These are phyloP conservation scores for Lates japonicus DNA, from an alignment of 2,797 vertebrate genomes.

Conservation along the genomic window DNA sequence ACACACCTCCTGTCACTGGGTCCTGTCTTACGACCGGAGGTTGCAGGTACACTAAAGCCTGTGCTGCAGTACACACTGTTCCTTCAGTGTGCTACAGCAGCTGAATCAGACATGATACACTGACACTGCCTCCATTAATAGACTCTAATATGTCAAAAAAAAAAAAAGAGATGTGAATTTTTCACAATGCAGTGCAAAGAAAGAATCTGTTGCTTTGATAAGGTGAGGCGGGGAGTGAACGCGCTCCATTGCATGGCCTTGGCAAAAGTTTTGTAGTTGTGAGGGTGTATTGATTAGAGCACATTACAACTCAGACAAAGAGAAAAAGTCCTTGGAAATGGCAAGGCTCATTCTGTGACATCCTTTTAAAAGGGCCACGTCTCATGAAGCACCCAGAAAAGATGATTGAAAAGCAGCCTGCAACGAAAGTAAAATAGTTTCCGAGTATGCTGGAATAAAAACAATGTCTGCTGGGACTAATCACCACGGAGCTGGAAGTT, in stretches of 20 bases:
- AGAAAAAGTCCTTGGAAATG: slow-evolving; percentile 54
- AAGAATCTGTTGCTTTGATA: slow-evolving; percentile 43
- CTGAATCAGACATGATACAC: slow-evolving; percentile 33
- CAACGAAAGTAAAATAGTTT: slow-evolving; percentile 33
- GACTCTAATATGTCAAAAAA: slow-evolving; percentile 42
- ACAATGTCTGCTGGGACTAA: slow-evolving; percentile 46
- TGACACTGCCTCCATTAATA: slow-evolving; percentile 39
- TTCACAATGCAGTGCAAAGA: slow-evolving; percentile 42
- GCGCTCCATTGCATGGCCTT: slow-evolving; percentile 59
- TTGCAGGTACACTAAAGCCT: slow-evolving; percentile 45
- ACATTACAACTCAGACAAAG: slow-evolving; percentile 62
- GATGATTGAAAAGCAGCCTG: slow-evolving; percentile 9
- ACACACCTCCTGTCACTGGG: slow-evolving; percentile 63
- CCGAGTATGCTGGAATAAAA: slow-evolving; percentile 49
- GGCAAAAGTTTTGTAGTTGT: slow-evolving; percentile 44
- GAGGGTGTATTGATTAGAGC: slow-evolving; percentile 65
- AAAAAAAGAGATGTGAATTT: slow-evolving; percentile 8
- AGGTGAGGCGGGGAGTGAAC: slow-evolving; percentile 53
- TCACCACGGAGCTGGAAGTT: slow-evolving; percentile 49
- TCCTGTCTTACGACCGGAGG: slow-evolving; percentile 54
- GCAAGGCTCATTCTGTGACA: slow-evolving; percentile 51
- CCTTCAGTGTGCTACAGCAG: slow-evolving; percentile 27
- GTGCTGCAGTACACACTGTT: slow-evolving; percentile 38
- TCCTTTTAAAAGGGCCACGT: slow-evolving; percentile 52
- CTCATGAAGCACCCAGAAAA: slow-evolving; percentile 42